Evolutionary conservation across 2,797 vertebrate genomes (phyloP), one percentile per base, ranked within the genome.

Genomic region (Galago senegalensis): DNA sequence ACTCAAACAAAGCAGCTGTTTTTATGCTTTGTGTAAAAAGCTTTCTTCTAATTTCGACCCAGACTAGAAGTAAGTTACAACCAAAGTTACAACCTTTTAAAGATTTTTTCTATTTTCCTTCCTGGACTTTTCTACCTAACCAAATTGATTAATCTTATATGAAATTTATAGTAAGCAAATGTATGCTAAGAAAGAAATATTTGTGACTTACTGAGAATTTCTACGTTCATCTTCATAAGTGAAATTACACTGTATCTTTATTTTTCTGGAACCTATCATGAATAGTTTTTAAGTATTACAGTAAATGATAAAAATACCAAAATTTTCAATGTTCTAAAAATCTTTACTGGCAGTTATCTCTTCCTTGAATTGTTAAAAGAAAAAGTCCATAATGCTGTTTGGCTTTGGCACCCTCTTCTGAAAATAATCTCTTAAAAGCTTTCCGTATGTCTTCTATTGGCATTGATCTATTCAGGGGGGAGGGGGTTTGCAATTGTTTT

Each of bases 1-100:
- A 80, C 63, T 92, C 40, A 95, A 87, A 92, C 43, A 93, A 97
- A 97, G 72, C 94, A 96, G 72, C 53, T 91, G 43, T 86, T 91
- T 37, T 56, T 43, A 76, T 0, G 2, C 27, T 93, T 86, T 90
- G 46, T 89, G 70, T 65, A 91, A 94, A 96, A 95, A 93, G 31
- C 37, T 91, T 88, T 94, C 49, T 67, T 67, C 8, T 61, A 31
- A 25, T 53, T 84, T 60, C 25, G n/a, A 83, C 53, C n/a, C 37
- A 91, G 69, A 80, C n/a, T 46, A 82, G 56, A 69, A 14, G 76
- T 96, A 37, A 77, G 60, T 95, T 92, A 84, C 25, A 93, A 76
- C 18, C 25, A 73, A 89, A 49, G 49, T 40, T 40, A 40, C 40
- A 49, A 49, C n/a, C n/a, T 67, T n/a, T 67, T 67, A n/a, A 67